A percentile compares a stretch with the other conserved stretches of the same genome.
Evolutionary conservation across 1,140 invertebrate genomes (phyloP).

Genomic region (Trigoniulus corallinus): DNA sequence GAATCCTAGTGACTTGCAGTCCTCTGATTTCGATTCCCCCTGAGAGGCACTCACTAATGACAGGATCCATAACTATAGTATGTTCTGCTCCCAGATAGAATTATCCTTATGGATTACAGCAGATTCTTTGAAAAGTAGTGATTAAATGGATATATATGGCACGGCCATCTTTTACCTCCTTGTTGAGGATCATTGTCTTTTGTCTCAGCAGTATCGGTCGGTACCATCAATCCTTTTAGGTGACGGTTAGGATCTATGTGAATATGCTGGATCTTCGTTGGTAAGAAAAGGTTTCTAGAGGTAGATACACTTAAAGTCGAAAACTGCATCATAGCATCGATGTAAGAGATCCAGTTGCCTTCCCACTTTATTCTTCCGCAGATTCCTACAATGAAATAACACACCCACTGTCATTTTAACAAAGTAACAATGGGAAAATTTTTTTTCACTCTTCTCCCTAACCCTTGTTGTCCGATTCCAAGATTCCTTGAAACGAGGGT

Average conservation of each 20-base stretch:
- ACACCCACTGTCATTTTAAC: too few relatives aligned
- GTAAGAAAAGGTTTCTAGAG: not conserved
- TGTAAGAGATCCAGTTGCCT: constrained; percentile 34
- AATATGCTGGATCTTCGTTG: not conserved
- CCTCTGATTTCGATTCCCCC: constrained; percentile 80
- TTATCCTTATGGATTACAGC: too few relatives aligned
- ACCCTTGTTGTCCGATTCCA: constrained; percentile 45
- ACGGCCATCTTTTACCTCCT: too few relatives aligned
- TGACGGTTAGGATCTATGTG: not conserved
- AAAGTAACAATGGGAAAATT: too few relatives aligned
- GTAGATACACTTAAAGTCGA: constrained; percentile 10
- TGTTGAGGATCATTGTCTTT: too few relatives aligned
- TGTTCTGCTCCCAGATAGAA: constrained; percentile 26
- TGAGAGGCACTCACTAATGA: constrained; percentile 56
- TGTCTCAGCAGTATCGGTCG: too few relatives aligned
- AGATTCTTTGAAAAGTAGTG: too few relatives aligned
- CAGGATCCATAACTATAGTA: constrained; percentile 52
- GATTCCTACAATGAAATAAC: constrained; percentile 10
- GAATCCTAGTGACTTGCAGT: constrained; percentile 75
- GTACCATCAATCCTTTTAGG: too few relatives aligned
- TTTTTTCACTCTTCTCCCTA: constrained; percentile 8
- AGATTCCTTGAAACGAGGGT: constrained; percentile 69
- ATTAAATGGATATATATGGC: too few relatives aligned
- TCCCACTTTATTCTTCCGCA: constrained; percentile 25
- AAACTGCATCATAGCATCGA: constrained; percentile 37